Conservation (phyloP, 2,113 vertebrate genomes). For the Thryonomys swinderianus region DNA sequence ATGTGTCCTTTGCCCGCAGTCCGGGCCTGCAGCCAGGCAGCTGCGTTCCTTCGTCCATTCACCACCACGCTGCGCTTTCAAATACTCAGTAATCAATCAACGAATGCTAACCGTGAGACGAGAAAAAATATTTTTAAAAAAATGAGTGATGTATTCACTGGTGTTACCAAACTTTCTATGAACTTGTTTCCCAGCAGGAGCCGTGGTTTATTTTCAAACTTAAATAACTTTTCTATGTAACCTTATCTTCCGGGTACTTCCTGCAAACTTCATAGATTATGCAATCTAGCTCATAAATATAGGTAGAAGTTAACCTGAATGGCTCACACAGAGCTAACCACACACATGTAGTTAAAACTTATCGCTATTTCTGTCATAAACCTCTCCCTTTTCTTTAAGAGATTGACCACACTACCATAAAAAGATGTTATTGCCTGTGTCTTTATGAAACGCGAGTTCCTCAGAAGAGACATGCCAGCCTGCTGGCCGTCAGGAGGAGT, state of each 20-base stretch:
- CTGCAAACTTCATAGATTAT: slow-evolving; percentile 73
- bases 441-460: slow-evolving; percentile 56
- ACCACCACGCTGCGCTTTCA: background rate
- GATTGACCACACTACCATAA: slow-evolving; percentile 76
- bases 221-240: slow-evolving; percentile 72
- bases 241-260: slow-evolving; percentile 77
- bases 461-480: slow-evolving; percentile 59
- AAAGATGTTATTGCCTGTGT: slow-evolving; percentile 66
- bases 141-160: slow-evolving; percentile 57
- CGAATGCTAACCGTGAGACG: slow-evolving; percentile 30
- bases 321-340: slow-evolving; percentile 63
- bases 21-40: slow-evolving; percentile 52
- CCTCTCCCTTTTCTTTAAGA: slow-evolving; percentile 81
- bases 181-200: slow-evolving; percentile 68
- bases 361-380: slow-evolving; percentile 80
- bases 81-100: slow-evolving; percentile 54
- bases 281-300: slow-evolving; percentile 78
- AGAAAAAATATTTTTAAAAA: slow-evolving; percentile 57
- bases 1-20: slow-evolving; percentile 57
- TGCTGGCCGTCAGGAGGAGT: background rate
- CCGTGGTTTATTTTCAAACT: slow-evolving; percentile 77
- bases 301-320: slow-evolving; percentile 77
- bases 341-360: slow-evolving; percentile 76
- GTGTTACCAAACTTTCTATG: slow-evolving; percentile 61
- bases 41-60: slow-evolving; percentile 28